Base-by-base conservation (phyloP, 2,113 vertebrate species). In the Narcine bancroftii region DNA sequence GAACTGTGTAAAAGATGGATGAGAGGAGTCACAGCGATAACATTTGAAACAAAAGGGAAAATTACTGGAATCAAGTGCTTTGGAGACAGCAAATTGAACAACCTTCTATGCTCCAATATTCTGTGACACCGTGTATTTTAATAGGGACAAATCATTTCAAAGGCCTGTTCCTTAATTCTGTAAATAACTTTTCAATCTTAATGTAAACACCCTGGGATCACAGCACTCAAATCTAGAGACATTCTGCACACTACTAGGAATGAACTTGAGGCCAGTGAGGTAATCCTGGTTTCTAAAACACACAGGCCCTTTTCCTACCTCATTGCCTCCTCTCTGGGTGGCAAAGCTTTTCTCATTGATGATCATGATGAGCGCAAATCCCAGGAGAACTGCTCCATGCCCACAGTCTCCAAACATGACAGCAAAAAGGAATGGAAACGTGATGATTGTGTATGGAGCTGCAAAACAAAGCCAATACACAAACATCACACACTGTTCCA, bases 381-480 rank as follows among this genome's bases (percentile, higher is more conserved):
- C 94, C 2, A 98, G 94, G 97, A 99, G 98, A 93, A 99, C 94
- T 0, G 94, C 92, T 0, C 99, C 98, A 0, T 99, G 99, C 0
- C 99, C 99, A 11, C 98, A 97, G 94, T 99, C 99, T 3, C 99
- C 99, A 71, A 99, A 99, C 99, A 99, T 99, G 94, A 99, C 99
- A 0, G 98, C 98, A 10, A 99, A 99, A 93, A 99, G 95, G 94
- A 99, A 99, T n/a, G 99, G 99, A 95, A 99, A 99, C 0, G 99
- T 99, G 93, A 99, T 96, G 93, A 99, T 96, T 81, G 98, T 99
- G 93, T 97, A 99, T 0, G 98, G 98, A 91, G 98, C 99, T 99
- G 96, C 10, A 77, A 71, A 24, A 92, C 19, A 60, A 1, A 92
- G 89, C 0, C 45, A 94, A 92, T 93, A 11, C 29, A 33, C 60